phyloP scores from a whole-genome alignment of 2,888 invertebrate genomes.

The Aphidoletes aphidimyza region DNA sequence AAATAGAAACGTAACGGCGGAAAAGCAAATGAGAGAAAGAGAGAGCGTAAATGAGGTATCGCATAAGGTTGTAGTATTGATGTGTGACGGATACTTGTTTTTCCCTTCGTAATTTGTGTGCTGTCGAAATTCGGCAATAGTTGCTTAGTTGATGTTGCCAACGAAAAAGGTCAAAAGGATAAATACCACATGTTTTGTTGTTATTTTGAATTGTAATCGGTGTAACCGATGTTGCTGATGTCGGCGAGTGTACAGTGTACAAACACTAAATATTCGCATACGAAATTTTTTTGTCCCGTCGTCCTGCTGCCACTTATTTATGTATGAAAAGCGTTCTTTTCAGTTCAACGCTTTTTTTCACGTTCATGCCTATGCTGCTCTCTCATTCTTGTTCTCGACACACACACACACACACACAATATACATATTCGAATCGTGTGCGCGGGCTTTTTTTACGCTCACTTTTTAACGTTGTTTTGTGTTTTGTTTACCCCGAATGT shows the following conservation, averaged over 20 bases:
- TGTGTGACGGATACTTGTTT: neutral
- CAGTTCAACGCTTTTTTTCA: neutral
- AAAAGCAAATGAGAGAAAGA: neutral
- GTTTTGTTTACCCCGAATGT: constrained; percentile 21
- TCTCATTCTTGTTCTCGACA: neutral
- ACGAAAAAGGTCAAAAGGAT: constrained; percentile 51
- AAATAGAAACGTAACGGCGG: neutral
- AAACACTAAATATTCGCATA: too few relatives aligned
- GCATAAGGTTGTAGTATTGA: neutral
- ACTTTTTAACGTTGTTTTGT: neutral
- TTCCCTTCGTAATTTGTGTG: neutral
- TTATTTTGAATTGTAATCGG: constrained; percentile 53
- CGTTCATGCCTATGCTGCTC: constrained; percentile 12
- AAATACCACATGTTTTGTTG: constrained; percentile 53
- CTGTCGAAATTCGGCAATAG: neutral
- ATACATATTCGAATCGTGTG: neutral
- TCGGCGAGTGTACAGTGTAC: neutral
- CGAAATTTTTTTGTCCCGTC: neutral
- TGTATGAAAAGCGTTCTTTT: neutral
- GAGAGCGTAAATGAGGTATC: neutral
- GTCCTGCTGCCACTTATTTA: constrained; percentile 39
- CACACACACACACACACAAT: too few relatives aligned
- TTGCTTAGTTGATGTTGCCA: neutral
- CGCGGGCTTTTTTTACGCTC: neutral
- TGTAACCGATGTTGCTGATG: constrained; percentile 52